phyloP scores from a whole-genome alignment of 2,797 vertebrate genomes.

The Caiman crocodilus region DNA sequence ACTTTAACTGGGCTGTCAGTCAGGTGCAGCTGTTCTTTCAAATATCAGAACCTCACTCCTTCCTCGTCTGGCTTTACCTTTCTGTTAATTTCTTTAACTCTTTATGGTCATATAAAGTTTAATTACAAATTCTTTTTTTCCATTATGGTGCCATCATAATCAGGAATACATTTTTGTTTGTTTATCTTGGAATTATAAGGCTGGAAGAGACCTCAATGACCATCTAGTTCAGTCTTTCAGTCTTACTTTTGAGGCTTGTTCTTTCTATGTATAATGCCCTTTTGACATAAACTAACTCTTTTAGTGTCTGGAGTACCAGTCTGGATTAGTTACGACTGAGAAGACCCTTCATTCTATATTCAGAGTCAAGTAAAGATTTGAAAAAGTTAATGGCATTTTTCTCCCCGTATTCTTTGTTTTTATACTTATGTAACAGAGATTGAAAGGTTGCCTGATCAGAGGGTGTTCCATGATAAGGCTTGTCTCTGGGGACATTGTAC shows the following conservation, averaged over 20 bases:
- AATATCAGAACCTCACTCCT: not conserved
- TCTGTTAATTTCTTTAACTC: not conserved
- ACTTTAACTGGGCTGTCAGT: not conserved
- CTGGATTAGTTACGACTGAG: too few relatives aligned
- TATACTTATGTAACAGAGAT: too few relatives aligned
- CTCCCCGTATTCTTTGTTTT: too few relatives aligned
- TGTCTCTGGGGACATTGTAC: too few relatives aligned
- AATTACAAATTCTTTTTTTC: not conserved
- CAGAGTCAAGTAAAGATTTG: too few relatives aligned
- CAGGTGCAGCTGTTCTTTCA: not conserved
- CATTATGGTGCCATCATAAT: not conserved
- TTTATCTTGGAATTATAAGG: not conserved
- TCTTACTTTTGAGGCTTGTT: not conserved
- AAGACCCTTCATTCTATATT: too few relatives aligned
- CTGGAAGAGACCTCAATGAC: too few relatives aligned
- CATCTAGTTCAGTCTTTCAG: too few relatives aligned
- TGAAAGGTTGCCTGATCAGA: too few relatives aligned
- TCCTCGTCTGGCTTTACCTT: not conserved
- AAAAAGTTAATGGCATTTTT: too few relatives aligned
- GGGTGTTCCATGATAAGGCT: too few relatives aligned
- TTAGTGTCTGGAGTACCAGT: not conserved
- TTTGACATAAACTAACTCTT: not conserved
- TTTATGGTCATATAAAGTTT: not conserved
- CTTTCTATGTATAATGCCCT: not conserved
- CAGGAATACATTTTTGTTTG: not conserved